Conservation (phyloP, 1,140 invertebrate genomes). For the Temnothorax nylanderi region DNA sequence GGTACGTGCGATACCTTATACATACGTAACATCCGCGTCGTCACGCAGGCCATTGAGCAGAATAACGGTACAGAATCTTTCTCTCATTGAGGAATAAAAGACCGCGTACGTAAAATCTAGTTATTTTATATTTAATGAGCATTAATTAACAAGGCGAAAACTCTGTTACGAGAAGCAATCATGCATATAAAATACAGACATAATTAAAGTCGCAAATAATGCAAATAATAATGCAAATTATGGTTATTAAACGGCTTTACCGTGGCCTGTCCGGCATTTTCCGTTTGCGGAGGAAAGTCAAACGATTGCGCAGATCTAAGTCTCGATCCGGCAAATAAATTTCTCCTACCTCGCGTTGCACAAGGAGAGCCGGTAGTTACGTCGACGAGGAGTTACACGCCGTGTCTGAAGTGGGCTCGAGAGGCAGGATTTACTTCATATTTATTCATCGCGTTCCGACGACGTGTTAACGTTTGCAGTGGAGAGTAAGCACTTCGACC, state of each 20-base stretch:
- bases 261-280: background rate
- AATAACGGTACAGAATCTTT: background rate
- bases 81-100: background rate
- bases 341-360: background rate
- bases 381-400: background rate
- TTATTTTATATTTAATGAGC: background rate
- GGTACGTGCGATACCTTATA: conserved; percentile 25
- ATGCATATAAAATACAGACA: background rate
- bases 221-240: background rate
- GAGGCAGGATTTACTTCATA: conserved; percentile 1
- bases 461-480: background rate
- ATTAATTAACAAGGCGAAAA: background rate
- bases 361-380: background rate
- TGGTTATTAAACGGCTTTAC: background rate
- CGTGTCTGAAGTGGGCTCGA: background rate
- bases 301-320: background rate
- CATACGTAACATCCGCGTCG: background rate
- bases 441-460: conserved; percentile 21
- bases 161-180: background rate
- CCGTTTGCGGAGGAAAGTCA: background rate
- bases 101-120: background rate
- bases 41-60: background rate
- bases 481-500: background rate
- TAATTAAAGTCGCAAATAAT: background rate
- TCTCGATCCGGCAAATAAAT: background rate